These are phyloP conservation scores for Ivindomyrus marchei DNA, from an alignment of 2,113 vertebrate genomes.

Conservation along the genomic window DNA sequence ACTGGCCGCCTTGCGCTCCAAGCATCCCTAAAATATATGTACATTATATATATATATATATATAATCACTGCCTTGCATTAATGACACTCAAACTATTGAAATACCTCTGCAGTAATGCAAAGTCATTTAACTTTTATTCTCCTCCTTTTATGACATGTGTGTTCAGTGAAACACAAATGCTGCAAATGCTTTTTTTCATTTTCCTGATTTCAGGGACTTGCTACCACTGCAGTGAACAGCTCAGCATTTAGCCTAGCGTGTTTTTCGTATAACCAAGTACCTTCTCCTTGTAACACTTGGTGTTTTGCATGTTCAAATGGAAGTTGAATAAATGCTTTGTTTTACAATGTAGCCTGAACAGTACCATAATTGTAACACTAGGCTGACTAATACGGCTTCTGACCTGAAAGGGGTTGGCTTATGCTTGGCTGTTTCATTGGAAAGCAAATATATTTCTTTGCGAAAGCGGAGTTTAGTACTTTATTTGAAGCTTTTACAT, in stretches of 20 bases:
- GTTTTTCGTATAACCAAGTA: neutral
- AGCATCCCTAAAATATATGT: neutral
- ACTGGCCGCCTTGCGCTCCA: neutral
- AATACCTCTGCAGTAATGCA: neutral
- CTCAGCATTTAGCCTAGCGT: neutral
- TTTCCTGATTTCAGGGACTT: neutral
- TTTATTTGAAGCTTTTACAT: neutral
- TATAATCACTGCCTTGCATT: neutral
- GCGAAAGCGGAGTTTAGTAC: neutral
- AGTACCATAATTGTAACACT: neutral
- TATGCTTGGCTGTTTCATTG: neutral
- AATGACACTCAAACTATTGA: neutral
- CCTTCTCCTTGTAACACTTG: neutral
- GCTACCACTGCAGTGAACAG: neutral
- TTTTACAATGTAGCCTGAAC: neutral
- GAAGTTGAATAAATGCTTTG: neutral
- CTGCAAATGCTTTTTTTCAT: neutral
- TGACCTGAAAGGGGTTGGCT: neutral
- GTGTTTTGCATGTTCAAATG: neutral
- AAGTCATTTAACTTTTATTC: conserved; percentile 16
- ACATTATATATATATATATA: neutral
- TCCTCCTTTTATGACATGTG: neutral
- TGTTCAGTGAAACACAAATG: neutral
- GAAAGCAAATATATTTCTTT: neutral
- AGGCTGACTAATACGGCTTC: neutral